A percentile compares a stretch with the other conserved stretches of the same genome.
phyloP scores from a whole-genome alignment of 2,113 vertebrate genomes.

The Uria aalge region DNA sequence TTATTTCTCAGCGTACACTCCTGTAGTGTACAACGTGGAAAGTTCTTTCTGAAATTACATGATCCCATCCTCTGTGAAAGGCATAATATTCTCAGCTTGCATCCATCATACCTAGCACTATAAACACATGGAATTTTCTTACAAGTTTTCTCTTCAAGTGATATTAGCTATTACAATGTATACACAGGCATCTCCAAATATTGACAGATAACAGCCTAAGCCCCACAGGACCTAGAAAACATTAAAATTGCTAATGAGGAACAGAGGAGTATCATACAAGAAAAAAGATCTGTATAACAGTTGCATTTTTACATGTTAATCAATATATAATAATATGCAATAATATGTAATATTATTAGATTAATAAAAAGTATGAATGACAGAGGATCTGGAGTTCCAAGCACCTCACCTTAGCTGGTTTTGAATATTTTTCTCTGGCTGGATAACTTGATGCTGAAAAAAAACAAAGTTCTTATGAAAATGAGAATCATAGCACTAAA shows the following conservation, averaged over 20 bases:
- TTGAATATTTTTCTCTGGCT: background rate
- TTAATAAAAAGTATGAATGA: background rate
- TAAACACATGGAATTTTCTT: background rate
- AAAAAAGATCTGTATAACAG: background rate
- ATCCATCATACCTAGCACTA: background rate
- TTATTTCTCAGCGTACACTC: background rate
- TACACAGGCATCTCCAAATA: background rate
- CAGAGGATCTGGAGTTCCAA: background rate
- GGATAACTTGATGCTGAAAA: background rate
- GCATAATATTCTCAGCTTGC: background rate
- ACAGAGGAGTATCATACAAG: background rate
- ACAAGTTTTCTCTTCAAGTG: background rate
- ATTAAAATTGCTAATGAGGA: background rate
- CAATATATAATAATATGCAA: background rate
- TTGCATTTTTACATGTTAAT: background rate
- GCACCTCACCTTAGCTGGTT: background rate
- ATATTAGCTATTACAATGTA: background rate
- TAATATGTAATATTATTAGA: background rate
- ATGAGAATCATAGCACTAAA: background rate
- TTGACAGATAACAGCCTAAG: fast-evolving
- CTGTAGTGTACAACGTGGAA: background rate
- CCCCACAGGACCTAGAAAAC: background rate
- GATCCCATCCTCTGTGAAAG: background rate
- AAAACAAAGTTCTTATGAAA: background rate
- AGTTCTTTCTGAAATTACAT: background rate